Evolutionary conservation across 2,113 vertebrate species (phyloP), one percentile per base, ranked within the genome.

Genomic region (Rhizomys pruinosus): DNA sequence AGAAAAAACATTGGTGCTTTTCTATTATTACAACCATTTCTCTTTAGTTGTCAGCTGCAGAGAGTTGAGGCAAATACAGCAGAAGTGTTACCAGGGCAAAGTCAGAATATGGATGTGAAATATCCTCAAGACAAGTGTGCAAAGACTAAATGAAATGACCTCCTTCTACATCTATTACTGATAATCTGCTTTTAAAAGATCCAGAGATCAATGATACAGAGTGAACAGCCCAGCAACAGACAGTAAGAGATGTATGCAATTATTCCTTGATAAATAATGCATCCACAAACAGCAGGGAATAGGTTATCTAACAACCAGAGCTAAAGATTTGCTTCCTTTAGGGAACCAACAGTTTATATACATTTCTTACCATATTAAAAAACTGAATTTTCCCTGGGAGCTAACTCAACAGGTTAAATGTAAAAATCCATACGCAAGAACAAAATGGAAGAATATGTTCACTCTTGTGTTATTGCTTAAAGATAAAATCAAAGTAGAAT

Each of bases 141-240:
- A 89, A 87, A 91, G 23, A 37, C 12, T 63, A 72, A 79, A 86
- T 78, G 84, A 93, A 80, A 73, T 20, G 20, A 77, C 39, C 25
- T 71, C 22, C 3, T 4, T 91, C 87, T 68, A 37, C n/a, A 84
- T 72, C 71, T 87, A 29, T 91, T 76, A 87, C 64, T 61, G 78
- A 94, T 79, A 61, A 87, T 77, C 72, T 95, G 78, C 73, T 94
- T 94, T 94, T 74, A 79, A 95, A 86, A 94, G 74, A 87, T 89
- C 32, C 59, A 69, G 44, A 89, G 55, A 93, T 76, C 80, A 89
- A 55, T 37, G 44, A 91, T 89, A 89, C 74, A 73, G 25, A 79
- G 63, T 90, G 73, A 80, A 92, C 74, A 82, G 47, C 39, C n/a
- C 64, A 89, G 87, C 92, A 88, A 47, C 12, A 95, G 84, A 96